Conservation (phyloP, 2,113 vertebrate species). For the Odobenus rosmarus region DNA sequence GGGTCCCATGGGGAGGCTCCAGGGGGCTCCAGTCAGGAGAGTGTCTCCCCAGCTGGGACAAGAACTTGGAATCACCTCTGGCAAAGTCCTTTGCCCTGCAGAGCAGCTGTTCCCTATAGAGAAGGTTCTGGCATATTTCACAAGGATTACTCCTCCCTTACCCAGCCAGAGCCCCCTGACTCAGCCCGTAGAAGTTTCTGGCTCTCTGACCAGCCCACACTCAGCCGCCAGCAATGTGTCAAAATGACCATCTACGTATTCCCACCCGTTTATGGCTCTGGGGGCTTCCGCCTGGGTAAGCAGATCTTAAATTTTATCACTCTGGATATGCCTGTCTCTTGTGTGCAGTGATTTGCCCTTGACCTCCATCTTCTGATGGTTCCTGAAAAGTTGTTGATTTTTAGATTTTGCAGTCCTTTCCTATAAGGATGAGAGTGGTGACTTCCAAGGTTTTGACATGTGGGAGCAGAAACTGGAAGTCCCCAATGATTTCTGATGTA, state of each 20-base stretch:
- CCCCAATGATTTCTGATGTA: fast-evolving
- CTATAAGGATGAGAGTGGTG: background rate
- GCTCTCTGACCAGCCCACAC: fast-evolving
- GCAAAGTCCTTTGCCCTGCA: background rate
- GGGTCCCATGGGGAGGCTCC: background rate
- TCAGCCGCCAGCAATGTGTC: too few species aligned
- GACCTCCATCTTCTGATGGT: background rate
- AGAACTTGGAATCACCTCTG: too few species aligned
- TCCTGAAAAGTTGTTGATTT: background rate
- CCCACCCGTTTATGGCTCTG: fast-evolving
- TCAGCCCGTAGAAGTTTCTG: background rate
- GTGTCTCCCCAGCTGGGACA: too few species aligned
- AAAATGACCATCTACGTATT: fast-evolving
- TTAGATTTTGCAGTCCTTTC: background rate
- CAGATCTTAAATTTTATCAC: fast-evolving
- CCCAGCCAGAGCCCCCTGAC: fast-evolving
- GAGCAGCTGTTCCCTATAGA: fast-evolving
- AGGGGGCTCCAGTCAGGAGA: background rate
- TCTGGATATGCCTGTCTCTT: fast-evolving
- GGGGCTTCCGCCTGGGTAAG: fast-evolving
- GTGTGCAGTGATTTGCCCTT: background rate
- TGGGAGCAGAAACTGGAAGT: background rate
- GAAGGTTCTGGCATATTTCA: fast-evolving
- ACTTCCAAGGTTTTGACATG: background rate
- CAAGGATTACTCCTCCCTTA: fast-evolving